phyloP scores from a whole-genome alignment of 2,888 invertebrate genomes.

The Ctena decussata region DNA sequence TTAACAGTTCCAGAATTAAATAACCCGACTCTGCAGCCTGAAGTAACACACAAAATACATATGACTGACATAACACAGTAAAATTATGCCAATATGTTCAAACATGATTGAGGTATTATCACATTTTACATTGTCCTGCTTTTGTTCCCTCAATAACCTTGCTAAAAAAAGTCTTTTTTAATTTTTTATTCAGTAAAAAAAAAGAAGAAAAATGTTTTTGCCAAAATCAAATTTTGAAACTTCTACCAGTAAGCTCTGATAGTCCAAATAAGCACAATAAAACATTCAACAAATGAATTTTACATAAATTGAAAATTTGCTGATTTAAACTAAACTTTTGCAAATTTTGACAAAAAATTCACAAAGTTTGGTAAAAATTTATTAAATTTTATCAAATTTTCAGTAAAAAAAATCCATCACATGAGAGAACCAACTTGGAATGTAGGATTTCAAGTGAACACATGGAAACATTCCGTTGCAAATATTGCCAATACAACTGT shows the following conservation, averaged over 20 bases:
- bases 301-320: no score
- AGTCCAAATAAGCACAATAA: no score
- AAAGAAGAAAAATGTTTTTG: no score
- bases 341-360: no score
- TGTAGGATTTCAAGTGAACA: conserved; percentile 48
- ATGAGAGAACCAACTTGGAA: conserved; percentile 31
- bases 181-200: no score
- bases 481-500: neutral
- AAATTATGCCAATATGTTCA: conserved; percentile 1
- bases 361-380: no score
- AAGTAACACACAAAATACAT: neutral
- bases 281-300: no score
- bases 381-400: no score
- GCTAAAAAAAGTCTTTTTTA: neutral
- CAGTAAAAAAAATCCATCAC: no score
- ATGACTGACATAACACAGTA: conserved; percentile 3
- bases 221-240: no score
- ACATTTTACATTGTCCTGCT: neutral
- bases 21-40: neutral
- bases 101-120: neutral
- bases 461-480: conserved; percentile 18
- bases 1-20: neutral
- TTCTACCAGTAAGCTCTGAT: no score
- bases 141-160: neutral
- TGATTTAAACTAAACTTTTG: no score